Base-by-base conservation (phyloP, 2,797 vertebrate genomes). In the Garrulus glandarius region DNA sequence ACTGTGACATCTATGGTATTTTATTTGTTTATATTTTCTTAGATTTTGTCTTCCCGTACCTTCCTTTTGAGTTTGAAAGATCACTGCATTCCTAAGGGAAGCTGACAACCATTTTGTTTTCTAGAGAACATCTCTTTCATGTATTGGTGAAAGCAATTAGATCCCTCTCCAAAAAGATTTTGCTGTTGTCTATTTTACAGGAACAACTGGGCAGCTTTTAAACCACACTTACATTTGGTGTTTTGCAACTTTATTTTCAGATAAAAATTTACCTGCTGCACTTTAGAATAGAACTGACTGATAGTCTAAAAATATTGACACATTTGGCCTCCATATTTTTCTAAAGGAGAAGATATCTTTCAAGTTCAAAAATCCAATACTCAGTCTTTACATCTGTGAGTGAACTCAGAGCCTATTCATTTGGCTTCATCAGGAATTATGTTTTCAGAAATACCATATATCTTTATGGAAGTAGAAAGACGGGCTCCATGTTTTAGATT, bases 161-260 rank as follows among this genome's bases (percentile, higher is more conserved):
- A 69, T 63, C 24, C 47, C 65, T 64, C 60, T 89, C 63, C 57
- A 75, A 92, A 91, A 87, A 84, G 72, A 50, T 69, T 92, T 83
- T 70, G 19, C 85, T 88, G 32, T 65, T 94, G 43, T 87, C 95
- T 95, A 26, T 93, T 96, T 97, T 87, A 78, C 8, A 93, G 85
- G 24, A 82, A 43, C 59, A 56, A 69, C 17, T 61, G 43, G 26
- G 47, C 79, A 91, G 13, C 39, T 94, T 93, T 88, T 83, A 86
- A 93, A 56, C 59, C 75, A 16, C 49, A 87, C 13, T 19, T 79
- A 43, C 82, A 81, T 87, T 92, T 97, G 55, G 72, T 78, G 43
- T 79, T 96, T 93, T 65, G 44, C 87, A 92, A 91, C 37, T 95
- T 94, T 56, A 44, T 77, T 93, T 95, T 92, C 74, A 86, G 61